These are phyloP conservation scores for Acanthosepion pharaonis DNA, from an alignment of 2,888 invertebrate species.

Conservation along the genomic window DNA sequence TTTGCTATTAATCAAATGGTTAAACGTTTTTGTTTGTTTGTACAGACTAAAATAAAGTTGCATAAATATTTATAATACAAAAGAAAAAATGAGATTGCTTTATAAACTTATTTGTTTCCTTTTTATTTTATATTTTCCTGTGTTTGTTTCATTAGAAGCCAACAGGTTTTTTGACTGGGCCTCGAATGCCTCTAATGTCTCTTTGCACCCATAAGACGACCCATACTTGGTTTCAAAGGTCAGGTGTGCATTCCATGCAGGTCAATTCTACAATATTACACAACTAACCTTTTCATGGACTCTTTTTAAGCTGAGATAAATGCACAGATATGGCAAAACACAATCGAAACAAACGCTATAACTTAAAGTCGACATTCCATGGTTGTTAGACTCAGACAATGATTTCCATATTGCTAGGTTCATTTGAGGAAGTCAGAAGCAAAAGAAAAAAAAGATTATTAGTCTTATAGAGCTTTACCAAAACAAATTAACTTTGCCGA, in stretches of 20 bases:
- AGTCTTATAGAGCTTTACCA: no score
- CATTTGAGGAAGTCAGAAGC: background rate
- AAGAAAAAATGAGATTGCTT: background rate
- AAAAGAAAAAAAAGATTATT: background rate
- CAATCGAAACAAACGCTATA: background rate
- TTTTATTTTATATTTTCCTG: background rate
- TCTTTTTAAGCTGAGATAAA: background rate
- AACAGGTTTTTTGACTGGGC: background rate
- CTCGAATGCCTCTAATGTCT: background rate
- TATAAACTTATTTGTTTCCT: background rate
- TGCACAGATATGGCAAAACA: background rate
- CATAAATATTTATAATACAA: constrained; percentile 9
- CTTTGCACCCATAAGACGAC: background rate
- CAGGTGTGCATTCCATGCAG: background rate
- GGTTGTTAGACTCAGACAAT: background rate
- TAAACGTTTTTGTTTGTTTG: background rate
- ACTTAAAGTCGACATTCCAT: background rate
- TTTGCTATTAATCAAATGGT: background rate
- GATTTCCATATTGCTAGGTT: background rate
- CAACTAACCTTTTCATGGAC: background rate
- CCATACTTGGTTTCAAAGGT: background rate
- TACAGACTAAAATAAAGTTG: constrained; percentile 11
- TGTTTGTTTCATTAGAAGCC: background rate
- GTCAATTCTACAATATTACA: background rate
- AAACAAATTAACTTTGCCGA: no score